Evolutionary conservation across 2,888 invertebrate genomes (phyloP), one percentile per base, ranked within the genome.

Genomic region (Podotricha telesiphe): DNA sequence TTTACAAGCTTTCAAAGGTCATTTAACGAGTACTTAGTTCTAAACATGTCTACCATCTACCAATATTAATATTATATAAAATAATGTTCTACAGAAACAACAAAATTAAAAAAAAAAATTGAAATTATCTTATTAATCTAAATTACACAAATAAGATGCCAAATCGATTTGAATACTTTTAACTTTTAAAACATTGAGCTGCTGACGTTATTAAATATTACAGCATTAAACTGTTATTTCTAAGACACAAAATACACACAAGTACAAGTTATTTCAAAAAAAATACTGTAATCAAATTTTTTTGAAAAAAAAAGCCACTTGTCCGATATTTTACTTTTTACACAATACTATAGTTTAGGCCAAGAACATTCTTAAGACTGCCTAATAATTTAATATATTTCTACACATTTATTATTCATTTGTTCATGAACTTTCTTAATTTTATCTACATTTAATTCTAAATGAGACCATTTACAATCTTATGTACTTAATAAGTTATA

Each of bases 401-500:
- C 59, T 42, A 58, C 10, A 40, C 2, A 40, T 37, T 19, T 17
- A 55, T 37, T 11, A 20, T 17, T 61, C 8, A 22, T 61, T 61
- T 61, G 58, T 45, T 45, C 45, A 59, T 20, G 7, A 42, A 4
- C 20, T 42, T 40, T 6, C 17, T 67, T 67, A 61, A 42, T 61
- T 19, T 61, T 51, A 42, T 19, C 17, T 17, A 51, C 0, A 48
- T 48, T 40, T 61, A 61, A 20, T 34, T 40, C 51, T 53, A 51
- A 61, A 59, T 67, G 61, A 67, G 67, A 67, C 67, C 67, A 66
- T 66, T 66, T 59, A 66, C 59, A 59, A 28, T 51, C 50, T 50
- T 62, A 62, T 19, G 19, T 4, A 28, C 28, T 2, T 13, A 50
- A 48, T 50, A 37, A 28, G 6, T 45, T 22, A 22, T 22, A 19